phyloP scores from a whole-genome alignment of 2,113 vertebrate genomes.

The Felis chaus region DNA sequence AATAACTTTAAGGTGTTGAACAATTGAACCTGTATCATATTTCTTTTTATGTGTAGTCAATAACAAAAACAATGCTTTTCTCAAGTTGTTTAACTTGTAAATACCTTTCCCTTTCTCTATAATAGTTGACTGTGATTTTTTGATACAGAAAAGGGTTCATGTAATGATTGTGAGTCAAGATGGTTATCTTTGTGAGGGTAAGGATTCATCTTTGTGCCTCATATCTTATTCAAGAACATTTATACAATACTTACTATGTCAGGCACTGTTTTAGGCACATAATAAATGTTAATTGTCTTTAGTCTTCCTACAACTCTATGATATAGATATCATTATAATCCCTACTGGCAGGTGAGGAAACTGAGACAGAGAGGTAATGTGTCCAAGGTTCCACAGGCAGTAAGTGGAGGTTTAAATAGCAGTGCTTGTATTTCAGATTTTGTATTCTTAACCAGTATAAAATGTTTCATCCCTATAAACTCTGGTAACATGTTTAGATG shows the following conservation, averaged over 20 bases:
- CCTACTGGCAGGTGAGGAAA: neutral
- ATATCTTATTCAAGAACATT: neutral
- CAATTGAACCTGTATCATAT: neutral
- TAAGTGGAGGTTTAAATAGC: neutral
- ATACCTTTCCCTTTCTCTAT: neutral
- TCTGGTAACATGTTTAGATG: neutral
- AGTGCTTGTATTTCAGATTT: neutral
- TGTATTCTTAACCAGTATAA: neutral
- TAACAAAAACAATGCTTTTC: neutral
- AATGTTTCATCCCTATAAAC: neutral
- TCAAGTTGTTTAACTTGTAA: neutral
- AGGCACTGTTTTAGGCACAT: neutral
- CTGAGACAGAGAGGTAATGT: neutral
- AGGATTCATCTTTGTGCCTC: neutral
- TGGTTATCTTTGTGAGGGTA: neutral
- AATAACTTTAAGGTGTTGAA: neutral
- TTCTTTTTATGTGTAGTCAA: neutral
- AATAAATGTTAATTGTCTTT: neutral
- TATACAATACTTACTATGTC: neutral
- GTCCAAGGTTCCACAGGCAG: neutral
- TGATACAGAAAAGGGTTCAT: neutral
- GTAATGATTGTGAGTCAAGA: neutral
- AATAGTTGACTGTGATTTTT: neutral
- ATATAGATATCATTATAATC: neutral
- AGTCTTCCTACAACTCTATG: neutral